Evolutionary conservation across 1,140 invertebrate genomes (phyloP), one percentile per base, ranked within the genome.

Genomic region (Panulirus ornatus): DNA sequence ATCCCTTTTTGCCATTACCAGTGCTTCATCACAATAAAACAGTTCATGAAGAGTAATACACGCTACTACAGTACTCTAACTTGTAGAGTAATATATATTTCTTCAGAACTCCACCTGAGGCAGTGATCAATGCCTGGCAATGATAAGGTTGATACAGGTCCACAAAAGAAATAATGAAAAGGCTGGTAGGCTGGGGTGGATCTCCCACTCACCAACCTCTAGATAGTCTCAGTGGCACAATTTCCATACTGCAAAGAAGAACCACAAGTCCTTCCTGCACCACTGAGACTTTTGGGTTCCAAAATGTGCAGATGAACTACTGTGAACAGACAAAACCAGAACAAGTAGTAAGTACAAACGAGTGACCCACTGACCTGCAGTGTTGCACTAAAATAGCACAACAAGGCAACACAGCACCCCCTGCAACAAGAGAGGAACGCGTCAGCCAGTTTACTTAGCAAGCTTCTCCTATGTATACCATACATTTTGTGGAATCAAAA

Each of bases 261-360:
- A 47, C 66, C 58, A 78, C 27, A 58, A 71, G 75, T 44, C 34
- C 22, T 73, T 82, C 36, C 44, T 87, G 85, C 42, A 66, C 88
- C 88, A 89, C 88, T 75, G 70, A 89, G 79, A 84, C 38, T 30
- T 58, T 19, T 58, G 88, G 88, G 88, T 89, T 83, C 81, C 88
- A 89, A 73, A 71, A 42, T 89, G 88, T 89, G 88, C 88, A 89
- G 88, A 75, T 89, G 88, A 89, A 75, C 88, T 89, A 89, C 88
- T 89, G 88, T 89, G 88, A 89, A 89, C 85, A 88, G 88, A 89
- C 88, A 89, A 89, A 89, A 89, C 88, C 79, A 89, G 88, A 89
- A 89, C 88, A 89, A 89, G 88, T 89, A 89, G 79, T 83, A 90
- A 90, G 88, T 90, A 90, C 88, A 90, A 90, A 90, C 88, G 76